These are phyloP conservation scores for Ictidomys tridecemlineatus DNA, from an alignment of 2,113 vertebrate genomes.

Conservation along the genomic window DNA sequence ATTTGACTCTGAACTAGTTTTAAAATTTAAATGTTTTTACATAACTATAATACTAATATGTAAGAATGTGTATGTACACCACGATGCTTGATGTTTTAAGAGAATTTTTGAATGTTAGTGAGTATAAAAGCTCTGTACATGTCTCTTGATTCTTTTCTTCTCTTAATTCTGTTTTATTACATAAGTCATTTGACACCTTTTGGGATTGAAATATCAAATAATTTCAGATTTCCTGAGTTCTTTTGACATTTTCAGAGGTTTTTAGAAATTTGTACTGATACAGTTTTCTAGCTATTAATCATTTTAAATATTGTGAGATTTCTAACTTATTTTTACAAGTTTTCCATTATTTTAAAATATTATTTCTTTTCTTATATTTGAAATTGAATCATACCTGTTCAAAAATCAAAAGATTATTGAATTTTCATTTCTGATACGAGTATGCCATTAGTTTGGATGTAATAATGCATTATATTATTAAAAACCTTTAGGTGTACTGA, in stretches of 20 bases:
- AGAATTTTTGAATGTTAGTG: background rate
- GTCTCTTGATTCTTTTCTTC: background rate
- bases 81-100: background rate
- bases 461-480: background rate
- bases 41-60: background rate
- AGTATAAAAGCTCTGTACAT: background rate
- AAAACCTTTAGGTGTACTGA: background rate
- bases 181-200: background rate
- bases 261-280: background rate
- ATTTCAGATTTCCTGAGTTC: background rate
- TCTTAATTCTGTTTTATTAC: background rate
- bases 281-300: no score
- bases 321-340: background rate
- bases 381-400: background rate
- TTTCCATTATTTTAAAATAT: background rate
- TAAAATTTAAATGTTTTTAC: background rate
- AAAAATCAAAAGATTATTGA: background rate
- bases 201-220: slow-evolving; percentile 2
- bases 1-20: slow-evolving; percentile 4
- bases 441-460: background rate
- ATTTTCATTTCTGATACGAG: background rate
- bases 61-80: background rate
- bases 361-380: background rate
- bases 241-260: background rate
- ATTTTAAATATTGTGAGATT: background rate